Conservation (phyloP, 1,140 invertebrate species). For the Drosophila paulistorum region DNA sequence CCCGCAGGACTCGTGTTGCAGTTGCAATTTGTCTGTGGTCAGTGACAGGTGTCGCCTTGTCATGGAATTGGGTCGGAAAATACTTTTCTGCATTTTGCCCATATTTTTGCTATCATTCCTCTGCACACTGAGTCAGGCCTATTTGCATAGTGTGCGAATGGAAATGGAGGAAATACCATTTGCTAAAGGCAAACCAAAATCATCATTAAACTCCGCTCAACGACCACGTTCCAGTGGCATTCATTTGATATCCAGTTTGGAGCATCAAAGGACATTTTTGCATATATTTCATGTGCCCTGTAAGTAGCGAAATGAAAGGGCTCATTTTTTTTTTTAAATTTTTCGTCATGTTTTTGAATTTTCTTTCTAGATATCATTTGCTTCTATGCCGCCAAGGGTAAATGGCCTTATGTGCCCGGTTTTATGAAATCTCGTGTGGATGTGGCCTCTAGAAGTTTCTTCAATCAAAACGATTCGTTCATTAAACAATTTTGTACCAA, state of each 20-base stretch:
- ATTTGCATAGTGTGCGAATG: slow-evolving; percentile 61
- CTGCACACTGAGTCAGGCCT: slow-evolving; percentile 52
- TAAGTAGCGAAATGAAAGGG: slow-evolving; percentile 27
- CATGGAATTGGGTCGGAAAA: slow-evolving; percentile 60
- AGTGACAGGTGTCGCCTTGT: not conserved
- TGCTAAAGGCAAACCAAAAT: slow-evolving; percentile 7
- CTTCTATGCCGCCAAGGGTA: slow-evolving; percentile 80
- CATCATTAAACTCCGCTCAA: not conserved
- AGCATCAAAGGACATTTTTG: slow-evolving; percentile 69
- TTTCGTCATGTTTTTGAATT: not conserved
- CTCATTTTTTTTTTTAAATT: not conserved
- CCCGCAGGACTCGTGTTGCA: slow-evolving; percentile 36
- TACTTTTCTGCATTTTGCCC: slow-evolving; percentile 49
- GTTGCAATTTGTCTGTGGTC: slow-evolving; percentile 21
- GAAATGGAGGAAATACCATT: slow-evolving; percentile 76
- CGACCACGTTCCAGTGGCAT: slow-evolving; percentile 53
- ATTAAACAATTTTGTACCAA: slow-evolving; percentile 76
- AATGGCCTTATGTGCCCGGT: slow-evolving; percentile 78
- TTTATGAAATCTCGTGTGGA: slow-evolving; percentile 75
- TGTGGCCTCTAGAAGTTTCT: slow-evolving; percentile 57
- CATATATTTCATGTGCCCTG: slow-evolving; percentile 79
- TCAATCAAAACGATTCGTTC: slow-evolving; percentile 69
- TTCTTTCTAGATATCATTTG: slow-evolving; percentile 71
- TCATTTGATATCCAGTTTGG: slow-evolving; percentile 65
- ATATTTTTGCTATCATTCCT: slow-evolving; percentile 54